Conservation (phyloP, 2,888 invertebrate species). For the Macaria liturata region DNA sequence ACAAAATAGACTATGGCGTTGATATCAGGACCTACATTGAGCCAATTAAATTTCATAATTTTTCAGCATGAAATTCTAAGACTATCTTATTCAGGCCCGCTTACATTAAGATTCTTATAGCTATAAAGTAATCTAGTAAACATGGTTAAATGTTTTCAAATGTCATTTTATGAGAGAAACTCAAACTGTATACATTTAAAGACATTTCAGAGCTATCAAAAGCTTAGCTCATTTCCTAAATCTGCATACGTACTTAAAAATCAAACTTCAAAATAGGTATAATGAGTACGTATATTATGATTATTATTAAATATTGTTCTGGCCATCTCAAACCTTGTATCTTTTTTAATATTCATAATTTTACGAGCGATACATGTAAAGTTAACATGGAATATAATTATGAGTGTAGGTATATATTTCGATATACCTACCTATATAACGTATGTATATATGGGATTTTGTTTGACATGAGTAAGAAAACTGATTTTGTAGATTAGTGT, state of each 20-base stretch:
- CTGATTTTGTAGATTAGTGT: conserved; percentile 34
- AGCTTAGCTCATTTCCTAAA: too few relatives aligned
- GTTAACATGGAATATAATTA: conserved; percentile 45
- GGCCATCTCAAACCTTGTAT: conserved; percentile 45
- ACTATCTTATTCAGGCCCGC: too few relatives aligned
- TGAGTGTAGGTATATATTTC: conserved; percentile 23
- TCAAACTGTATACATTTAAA: too few relatives aligned
- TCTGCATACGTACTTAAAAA: conserved; percentile 1
- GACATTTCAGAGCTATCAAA: too few relatives aligned
- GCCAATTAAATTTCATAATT: too few relatives aligned
- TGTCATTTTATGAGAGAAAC: too few relatives aligned
- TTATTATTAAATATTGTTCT: conserved; percentile 55
- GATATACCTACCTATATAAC: not conserved
- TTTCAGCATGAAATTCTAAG: too few relatives aligned
- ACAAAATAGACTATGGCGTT: too few relatives aligned
- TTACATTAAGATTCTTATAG: too few relatives aligned
- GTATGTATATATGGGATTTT: conserved; percentile 31
- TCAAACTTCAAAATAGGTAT: conserved; percentile 42
- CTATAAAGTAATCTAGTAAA: too few relatives aligned
- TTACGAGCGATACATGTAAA: conserved; percentile 38
- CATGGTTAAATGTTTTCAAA: too few relatives aligned
- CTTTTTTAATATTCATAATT: conserved; percentile 68
- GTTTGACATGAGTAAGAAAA: conserved; percentile 54
- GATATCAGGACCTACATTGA: too few relatives aligned
- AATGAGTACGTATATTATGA: conserved; percentile 46